These are phyloP conservation scores for Hippoglossus hippoglossus DNA, from an alignment of 2,797 vertebrate genomes.

Conservation along the genomic window DNA sequence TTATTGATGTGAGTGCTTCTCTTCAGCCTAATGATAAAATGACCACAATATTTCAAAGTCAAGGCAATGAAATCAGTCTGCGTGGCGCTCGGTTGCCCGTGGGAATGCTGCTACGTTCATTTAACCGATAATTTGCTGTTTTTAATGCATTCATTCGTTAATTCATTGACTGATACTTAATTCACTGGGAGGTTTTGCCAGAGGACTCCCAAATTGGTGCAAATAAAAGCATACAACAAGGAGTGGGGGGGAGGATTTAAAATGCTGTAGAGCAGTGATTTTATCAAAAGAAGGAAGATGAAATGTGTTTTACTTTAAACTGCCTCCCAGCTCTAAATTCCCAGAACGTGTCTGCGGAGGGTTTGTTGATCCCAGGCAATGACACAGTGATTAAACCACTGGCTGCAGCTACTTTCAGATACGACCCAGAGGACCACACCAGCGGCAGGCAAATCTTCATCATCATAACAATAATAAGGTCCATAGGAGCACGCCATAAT, in stretches of 20 bases:
- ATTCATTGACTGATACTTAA: neutral
- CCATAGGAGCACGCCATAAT: neutral
- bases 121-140: neutral
- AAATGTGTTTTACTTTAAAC: neutral
- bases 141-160: constrained; percentile 6
- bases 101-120: neutral
- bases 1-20: neutral
- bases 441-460: neutral
- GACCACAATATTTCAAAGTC: constrained; percentile 18
- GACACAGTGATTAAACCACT: neutral
- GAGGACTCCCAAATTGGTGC: no score
- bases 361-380: neutral
- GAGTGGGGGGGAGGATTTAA: neutral
- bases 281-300: neutral
- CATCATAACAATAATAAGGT: neutral
- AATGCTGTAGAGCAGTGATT: neutral
- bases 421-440: no score
- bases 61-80: constrained; percentile 3
- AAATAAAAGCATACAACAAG: neutral
- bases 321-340: no score
- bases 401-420: no score
- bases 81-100: neutral
- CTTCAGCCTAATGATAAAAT: constrained; percentile 1
- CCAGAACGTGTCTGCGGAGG: neutral
- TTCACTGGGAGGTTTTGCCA: neutral